Conservation (phyloP, 2,888 invertebrate species). For the Hydrotaea diabolus region DNA sequence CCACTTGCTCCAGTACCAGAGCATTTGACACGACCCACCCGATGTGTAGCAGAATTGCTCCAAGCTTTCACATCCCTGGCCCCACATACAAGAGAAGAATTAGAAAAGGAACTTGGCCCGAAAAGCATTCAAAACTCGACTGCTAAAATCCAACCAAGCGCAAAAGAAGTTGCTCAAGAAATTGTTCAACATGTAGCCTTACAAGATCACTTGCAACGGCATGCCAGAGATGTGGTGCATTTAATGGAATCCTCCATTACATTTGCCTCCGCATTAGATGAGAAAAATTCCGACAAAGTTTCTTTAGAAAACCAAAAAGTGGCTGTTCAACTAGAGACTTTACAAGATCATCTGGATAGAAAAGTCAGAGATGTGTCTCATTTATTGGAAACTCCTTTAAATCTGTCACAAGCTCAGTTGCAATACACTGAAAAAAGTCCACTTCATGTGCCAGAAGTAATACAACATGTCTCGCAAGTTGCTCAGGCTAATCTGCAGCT, state of each 20-base stretch:
- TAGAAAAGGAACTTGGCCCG: not conserved
- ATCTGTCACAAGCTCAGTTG: not conserved
- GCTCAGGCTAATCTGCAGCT: not conserved
- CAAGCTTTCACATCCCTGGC: not conserved
- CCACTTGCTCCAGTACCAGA: not conserved
- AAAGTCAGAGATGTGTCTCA: not conserved
- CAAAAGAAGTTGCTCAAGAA: not conserved
- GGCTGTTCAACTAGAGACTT: too few species aligned
- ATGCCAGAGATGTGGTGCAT: conserved; percentile 15
- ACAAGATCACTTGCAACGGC: not conserved
- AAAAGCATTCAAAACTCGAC: too few species aligned
- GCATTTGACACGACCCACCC: not conserved
- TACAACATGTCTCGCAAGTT: not conserved
- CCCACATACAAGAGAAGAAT: not conserved
- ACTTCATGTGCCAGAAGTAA: too few species aligned
- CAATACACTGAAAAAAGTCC: too few species aligned
- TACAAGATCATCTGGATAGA: not conserved
- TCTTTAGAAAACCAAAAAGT: too few species aligned
- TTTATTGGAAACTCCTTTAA: not conserved
- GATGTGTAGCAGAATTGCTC: not conserved
- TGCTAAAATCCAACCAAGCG: not conserved
- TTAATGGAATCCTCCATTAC: not conserved
- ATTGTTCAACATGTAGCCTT: not conserved
- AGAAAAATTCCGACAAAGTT: not conserved
- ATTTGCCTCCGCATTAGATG: not conserved